Conservation (phyloP, 2,113 vertebrate genomes). For the Turnix velox region DNA sequence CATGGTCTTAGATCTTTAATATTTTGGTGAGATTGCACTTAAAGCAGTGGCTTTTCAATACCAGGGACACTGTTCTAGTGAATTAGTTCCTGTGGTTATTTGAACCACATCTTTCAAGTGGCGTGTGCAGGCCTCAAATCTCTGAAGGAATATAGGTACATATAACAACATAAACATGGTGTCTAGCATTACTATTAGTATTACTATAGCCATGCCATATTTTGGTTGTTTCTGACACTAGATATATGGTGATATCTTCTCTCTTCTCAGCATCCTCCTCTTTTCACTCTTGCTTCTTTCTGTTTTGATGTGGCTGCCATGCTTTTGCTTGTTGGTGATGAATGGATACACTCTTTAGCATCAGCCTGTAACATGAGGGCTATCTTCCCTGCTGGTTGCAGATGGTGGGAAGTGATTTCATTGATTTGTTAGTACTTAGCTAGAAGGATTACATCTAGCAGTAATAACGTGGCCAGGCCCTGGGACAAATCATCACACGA, state of each 20-base stretch:
- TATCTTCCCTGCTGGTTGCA: neutral
- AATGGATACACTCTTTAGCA: neutral
- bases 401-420: neutral
- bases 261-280: neutral
- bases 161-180: neutral
- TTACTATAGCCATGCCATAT: neutral
- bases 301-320: neutral
- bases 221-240: neutral
- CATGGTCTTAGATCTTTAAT: neutral
- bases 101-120: neutral
- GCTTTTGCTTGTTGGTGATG: neutral
- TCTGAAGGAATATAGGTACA: neutral
- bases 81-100: neutral
- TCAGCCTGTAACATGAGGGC: neutral
- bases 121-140: neutral
- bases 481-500: neutral
- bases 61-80: neutral
- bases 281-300: neutral
- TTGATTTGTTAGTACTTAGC: slow-evolving; percentile 21
- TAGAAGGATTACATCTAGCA: slow-evolving; percentile 24
- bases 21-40: neutral
- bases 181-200: neutral
- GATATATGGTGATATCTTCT: neutral
- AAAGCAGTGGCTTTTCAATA: neutral
- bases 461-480: neutral